Conservation (phyloP, 2,797 vertebrate species). For the Halcyon leucocephala region DNA sequence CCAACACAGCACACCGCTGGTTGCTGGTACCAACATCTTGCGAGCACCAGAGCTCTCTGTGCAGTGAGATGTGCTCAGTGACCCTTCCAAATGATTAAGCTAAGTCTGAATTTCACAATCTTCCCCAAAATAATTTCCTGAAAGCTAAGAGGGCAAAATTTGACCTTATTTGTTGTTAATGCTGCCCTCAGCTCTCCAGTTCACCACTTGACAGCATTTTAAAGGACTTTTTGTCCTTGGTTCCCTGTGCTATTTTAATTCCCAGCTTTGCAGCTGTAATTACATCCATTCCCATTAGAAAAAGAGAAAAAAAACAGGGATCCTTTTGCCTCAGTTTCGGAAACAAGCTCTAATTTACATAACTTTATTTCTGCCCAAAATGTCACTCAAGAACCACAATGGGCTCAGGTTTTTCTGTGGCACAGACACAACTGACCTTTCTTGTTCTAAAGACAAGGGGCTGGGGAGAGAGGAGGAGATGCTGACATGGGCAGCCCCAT, state of each 20-base stretch:
- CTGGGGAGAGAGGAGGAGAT: background rate
- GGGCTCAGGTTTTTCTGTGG: background rate
- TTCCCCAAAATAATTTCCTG: background rate
- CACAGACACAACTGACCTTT: background rate
- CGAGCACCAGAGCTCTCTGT: background rate
- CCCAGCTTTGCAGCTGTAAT: background rate
- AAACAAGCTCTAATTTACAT: background rate
- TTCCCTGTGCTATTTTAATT: background rate
- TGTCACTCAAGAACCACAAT: background rate
- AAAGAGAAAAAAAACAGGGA: background rate
- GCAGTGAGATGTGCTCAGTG: rapidly evolving
- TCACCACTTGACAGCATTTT: background rate
- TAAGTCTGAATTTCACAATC: background rate
- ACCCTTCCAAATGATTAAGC: background rate
- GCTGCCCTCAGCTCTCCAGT: background rate
- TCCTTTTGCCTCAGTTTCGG: background rate
- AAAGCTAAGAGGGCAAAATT: background rate
- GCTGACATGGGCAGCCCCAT: rapidly evolving
- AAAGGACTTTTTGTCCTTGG: background rate
- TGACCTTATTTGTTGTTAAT: background rate
- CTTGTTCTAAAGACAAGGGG: background rate
- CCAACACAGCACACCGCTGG: rapidly evolving
- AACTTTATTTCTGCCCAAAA: background rate
- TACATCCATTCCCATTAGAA: background rate
- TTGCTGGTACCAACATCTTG: rapidly evolving